These are phyloP conservation scores for Thunnus maccoyii DNA, from an alignment of 2,113 vertebrate genomes.

Conservation along the genomic window DNA sequence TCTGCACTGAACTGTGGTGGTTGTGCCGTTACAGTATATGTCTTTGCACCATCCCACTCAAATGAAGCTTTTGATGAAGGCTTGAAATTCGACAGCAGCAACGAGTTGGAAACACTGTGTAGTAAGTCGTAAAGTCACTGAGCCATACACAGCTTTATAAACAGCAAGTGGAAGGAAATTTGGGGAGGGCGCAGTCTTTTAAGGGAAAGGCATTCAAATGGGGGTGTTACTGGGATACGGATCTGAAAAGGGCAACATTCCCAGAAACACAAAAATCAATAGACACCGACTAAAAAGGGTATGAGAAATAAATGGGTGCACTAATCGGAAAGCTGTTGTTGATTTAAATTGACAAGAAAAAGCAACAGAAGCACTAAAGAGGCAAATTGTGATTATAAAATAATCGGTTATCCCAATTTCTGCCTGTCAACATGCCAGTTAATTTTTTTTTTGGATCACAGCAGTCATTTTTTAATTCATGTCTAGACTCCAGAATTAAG, in stretches of 20 bases:
- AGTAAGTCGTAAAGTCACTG: not conserved
- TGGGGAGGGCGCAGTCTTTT: not conserved
- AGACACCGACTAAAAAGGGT: not conserved
- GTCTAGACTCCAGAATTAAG: not conserved
- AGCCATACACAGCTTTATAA: not conserved
- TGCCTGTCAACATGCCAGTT: not conserved
- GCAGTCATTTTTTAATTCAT: not conserved
- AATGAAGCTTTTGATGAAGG: not conserved
- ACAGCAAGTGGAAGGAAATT: not conserved
- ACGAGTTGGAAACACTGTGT: not conserved
- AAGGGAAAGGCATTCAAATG: not conserved
- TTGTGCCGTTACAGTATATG: too few relatives aligned
- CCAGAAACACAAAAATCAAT: conserved; percentile 39
- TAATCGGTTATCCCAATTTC: not conserved
- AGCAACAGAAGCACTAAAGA: not conserved
- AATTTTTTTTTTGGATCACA: not conserved
- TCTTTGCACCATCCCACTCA: too few relatives aligned
- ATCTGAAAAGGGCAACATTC: conserved; percentile 20
- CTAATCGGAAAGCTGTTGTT: conserved; percentile 4
- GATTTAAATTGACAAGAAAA: not conserved
- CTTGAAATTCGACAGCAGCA: not conserved
- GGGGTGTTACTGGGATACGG: not conserved
- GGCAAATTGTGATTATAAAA: not conserved
- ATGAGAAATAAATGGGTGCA: not conserved
- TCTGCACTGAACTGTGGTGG: too few relatives aligned